Evolutionary conservation across 2,113 vertebrate species (phyloP).

Genomic region (crab-eating macaque (Macaca fascicularis)): T2T-MFA8v1.1 NC_088380.1:20518001-20518500

Average conservation of each 20-base stretch:
- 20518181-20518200: neutral
- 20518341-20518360: no score
- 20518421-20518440: no score
- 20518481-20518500: no score
- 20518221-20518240: neutral
- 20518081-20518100: neutral
- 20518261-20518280: neutral
- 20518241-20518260: neutral
- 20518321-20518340: no score
- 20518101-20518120: neutral
- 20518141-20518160: neutral
- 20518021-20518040: neutral
- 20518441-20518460: no score
- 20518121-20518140: neutral
- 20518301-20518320: rapidly evolving
- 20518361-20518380: no score
- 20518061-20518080: neutral
- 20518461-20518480: no score
- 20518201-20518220: neutral
- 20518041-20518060: neutral
- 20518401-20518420: no score
- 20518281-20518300: neutral
- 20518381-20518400: no score
- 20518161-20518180: neutral
- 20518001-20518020: neutral